Conservation (phyloP, 2,888 invertebrate genomes). For the Hypomecis punctinalis region DNA sequence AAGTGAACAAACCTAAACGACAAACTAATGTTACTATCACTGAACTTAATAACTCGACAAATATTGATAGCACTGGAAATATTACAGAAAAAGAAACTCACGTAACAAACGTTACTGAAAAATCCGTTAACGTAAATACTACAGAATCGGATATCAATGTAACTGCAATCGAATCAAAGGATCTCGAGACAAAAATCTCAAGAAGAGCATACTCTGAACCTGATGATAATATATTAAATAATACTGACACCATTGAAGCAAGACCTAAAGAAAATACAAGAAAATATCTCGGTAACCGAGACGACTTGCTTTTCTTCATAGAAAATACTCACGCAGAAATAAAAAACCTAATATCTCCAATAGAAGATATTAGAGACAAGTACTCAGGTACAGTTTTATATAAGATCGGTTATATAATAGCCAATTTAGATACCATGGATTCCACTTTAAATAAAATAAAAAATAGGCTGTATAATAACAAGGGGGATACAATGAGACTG, state of each 20-base stretch:
- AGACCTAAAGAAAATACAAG: not conserved
- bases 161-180: not conserved
- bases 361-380: conserved; percentile 31
- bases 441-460: conserved; percentile 48
- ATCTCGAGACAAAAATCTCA: not conserved
- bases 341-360: conserved; percentile 13
- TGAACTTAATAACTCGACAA: not conserved
- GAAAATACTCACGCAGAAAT: conserved; percentile 12
- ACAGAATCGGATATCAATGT: not conserved
- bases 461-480: not conserved
- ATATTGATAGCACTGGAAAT: not conserved
- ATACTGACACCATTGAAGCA: not conserved
- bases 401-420: conserved; percentile 60
- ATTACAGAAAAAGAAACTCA: not conserved
- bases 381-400: conserved; percentile 43
- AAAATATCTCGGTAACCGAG: not conserved
- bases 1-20: conserved; percentile 6
- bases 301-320: conserved; percentile 6
- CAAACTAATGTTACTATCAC: not conserved
- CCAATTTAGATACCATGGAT: conserved; percentile 59
- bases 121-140: not conserved
- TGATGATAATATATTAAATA: not conserved
- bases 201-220: not conserved
- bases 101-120: not conserved
- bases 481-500: not conserved